Evolutionary conservation across 2,113 vertebrate species (phyloP).

Genomic region (Lipophrys pholis): DNA sequence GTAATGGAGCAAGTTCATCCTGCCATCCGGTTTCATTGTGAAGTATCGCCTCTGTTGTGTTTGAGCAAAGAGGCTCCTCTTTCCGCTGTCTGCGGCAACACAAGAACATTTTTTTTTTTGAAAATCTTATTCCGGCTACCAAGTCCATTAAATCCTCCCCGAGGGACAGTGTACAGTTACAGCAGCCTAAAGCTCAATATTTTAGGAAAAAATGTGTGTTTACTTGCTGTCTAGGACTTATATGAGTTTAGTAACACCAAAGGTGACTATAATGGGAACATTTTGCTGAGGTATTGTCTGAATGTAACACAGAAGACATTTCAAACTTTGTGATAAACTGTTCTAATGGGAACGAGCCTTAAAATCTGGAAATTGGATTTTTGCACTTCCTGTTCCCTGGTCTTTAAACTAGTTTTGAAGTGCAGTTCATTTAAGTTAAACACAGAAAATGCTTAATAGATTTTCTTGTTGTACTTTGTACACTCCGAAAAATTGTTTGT

Average conservation of each 20-base stretch:
- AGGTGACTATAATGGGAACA: slow-evolving; percentile 2
- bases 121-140: background rate
- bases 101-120: background rate
- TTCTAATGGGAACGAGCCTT: background rate
- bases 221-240: background rate
- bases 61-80: slow-evolving; percentile 6
- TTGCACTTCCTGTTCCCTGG: too few relatives aligned
- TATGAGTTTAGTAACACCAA: slow-evolving; percentile 7
- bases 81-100: slow-evolving; percentile 1
- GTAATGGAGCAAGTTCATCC: slow-evolving; percentile 40
- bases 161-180: background rate
- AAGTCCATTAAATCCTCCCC: background rate
- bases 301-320: background rate
- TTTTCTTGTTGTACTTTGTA: too few relatives aligned
- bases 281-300: background rate
- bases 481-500: too few relatives aligned
- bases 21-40: background rate
- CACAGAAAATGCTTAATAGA: too few relatives aligned
- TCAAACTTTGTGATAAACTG: background rate
- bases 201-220: background rate
- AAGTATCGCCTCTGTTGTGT: slow-evolving; percentile 4
- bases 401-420: too few relatives aligned
- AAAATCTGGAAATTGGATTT: too few relatives aligned
- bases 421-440: too few relatives aligned
- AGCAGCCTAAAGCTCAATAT: slow-evolving; percentile 9